A percentile compares a stretch with the other conserved stretches of the same genome.
Conservation (phyloP, 2,113 vertebrate species). For the Himantopus leucocephalus region DNA sequence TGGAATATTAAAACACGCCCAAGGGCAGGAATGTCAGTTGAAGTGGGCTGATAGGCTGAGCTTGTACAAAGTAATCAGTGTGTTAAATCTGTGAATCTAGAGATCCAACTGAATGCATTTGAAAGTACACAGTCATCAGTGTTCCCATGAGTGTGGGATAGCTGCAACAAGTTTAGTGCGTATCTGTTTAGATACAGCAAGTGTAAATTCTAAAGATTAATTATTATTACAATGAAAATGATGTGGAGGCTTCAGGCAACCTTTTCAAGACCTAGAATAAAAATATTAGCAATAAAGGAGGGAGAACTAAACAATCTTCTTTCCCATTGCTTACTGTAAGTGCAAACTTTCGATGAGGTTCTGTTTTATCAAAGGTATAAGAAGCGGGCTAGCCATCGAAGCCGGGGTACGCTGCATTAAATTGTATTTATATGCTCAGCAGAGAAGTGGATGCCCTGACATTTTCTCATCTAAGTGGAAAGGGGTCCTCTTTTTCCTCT, state of each 20-base stretch:
- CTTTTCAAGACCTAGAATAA: not conserved
- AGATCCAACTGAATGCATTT: rapidly evolving
- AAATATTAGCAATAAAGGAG: not conserved
- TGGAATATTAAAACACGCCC: not conserved
- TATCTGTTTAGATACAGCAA: not conserved
- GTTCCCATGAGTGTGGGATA: not conserved
- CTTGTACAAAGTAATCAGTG: not conserved
- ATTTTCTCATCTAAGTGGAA: not conserved
- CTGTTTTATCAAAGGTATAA: not conserved
- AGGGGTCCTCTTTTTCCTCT: not conserved
- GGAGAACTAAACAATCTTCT: not conserved
- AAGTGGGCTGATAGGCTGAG: not conserved
- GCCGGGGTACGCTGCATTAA: not conserved
- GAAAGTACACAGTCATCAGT: not conserved
- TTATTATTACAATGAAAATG: not conserved
- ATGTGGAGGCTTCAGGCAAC: not conserved
- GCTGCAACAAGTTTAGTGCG: not conserved
- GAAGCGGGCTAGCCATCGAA: not conserved
- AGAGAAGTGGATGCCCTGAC: not conserved
- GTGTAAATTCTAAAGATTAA: not conserved
- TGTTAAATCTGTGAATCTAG: not conserved
- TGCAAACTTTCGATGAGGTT: not conserved
- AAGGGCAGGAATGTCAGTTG: not conserved
- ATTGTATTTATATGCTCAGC: not conserved
- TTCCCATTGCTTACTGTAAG: not conserved